Base-by-base conservation (phyloP, 2,113 vertebrate genomes). In the pig (Sus scrofa) region DNA sequence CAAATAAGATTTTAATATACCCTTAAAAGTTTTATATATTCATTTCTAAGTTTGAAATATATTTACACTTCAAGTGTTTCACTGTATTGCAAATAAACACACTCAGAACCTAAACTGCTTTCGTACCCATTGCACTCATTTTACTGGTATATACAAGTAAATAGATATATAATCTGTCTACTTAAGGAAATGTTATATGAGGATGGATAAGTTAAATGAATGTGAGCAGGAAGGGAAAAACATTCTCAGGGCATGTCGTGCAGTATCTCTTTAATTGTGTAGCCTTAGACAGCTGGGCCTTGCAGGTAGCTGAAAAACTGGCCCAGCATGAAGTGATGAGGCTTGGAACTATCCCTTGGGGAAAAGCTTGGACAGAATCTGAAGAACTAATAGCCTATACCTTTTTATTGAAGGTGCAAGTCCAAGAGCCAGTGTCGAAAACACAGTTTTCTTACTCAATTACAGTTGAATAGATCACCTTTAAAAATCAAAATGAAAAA, bases 31-130 rank as follows among this genome's bases (percentile, higher is more conserved):
- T 26, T 37, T 93, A 12, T 24, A 67, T 73, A 83, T 71, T 52
- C 79, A 60, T 56, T 60, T 78, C 22, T 54, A n/a, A 78, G 67
- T 39, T 91, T 91, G 71, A 91, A 92, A 93, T 88, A 0, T 7
- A 71, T 93, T 93, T 44, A 32, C 32, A 63, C 4, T 54, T 79
- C 52, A 89, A 70, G 11, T 78, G 56, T 88, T 78, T 88, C 15
- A 54, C 79, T 93, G 32, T 85, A 84, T 95, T 75, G 3, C 58
- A 96, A 93, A 92, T 79, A 86, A 94, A 78, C 67, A 63, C 6
- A 79, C n/a, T 79, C 22, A 67, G 24, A 83, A 83, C 26, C 12
- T 44, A 34, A 70, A 62, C 87, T 87, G 63, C 39, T 74, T 81
- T 62, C 1, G 32, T 54, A 67, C 16, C 89, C 10, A 52, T 60